Conservation (phyloP, 2,113 vertebrate species). For the Otus sunia region DNA sequence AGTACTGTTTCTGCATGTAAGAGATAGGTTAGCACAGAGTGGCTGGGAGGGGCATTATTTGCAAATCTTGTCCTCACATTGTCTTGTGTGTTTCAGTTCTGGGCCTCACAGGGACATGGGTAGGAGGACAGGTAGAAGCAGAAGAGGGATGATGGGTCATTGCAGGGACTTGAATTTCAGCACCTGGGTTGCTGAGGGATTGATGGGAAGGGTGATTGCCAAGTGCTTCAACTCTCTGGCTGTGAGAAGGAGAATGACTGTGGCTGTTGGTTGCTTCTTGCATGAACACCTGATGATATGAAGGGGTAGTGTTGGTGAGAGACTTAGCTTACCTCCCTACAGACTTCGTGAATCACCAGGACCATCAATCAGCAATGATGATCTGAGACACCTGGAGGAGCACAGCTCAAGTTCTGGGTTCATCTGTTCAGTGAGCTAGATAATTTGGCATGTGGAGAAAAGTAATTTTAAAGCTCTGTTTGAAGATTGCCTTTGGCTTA, state of each 20-base stretch:
- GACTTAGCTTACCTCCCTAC: background rate
- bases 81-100: background rate
- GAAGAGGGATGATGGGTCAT: background rate
- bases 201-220: background rate
- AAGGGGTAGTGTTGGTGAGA: background rate
- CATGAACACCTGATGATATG: background rate
- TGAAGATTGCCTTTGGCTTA: background rate
- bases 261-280: background rate
- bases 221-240: background rate
- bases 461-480: background rate
- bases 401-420: background rate
- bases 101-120: background rate
- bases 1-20: no score
- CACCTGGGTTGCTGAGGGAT: background rate
- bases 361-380: rapidly evolving
- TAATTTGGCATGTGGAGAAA: background rate
- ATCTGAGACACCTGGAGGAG: background rate
- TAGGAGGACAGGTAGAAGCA: background rate
- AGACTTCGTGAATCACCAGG: background rate
- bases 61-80: background rate
- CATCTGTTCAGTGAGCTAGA: background rate
- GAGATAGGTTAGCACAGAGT: background rate
- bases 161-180: background rate
- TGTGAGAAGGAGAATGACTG: background rate
- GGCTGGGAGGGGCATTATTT: background rate